A percentile compares a stretch with the other conserved stretches of the same genome.
phyloP scores from a whole-genome alignment of 35 echinoderm and acorn worm genomes.

The Hemicentrotus pulcherrimus region DNA sequence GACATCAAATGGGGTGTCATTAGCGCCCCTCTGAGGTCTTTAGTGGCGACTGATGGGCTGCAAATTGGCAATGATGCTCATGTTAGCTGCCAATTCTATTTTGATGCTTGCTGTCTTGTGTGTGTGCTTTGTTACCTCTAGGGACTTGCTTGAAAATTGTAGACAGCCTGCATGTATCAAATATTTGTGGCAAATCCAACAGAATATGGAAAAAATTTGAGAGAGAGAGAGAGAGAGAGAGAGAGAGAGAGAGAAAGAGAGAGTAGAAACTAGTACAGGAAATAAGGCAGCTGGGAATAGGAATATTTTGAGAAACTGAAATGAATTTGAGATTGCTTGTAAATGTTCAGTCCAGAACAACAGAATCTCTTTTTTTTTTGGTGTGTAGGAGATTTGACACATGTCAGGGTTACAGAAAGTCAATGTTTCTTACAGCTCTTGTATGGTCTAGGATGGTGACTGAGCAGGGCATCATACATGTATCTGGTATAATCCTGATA shows the following conservation, averaged over 20 bases:
- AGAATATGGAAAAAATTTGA: background rate
- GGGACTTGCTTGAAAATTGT: background rate
- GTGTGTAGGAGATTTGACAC: background rate
- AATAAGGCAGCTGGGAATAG: background rate
- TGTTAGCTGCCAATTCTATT: background rate
- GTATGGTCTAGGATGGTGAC: background rate
- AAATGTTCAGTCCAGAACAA: background rate
- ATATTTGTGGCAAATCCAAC: background rate
- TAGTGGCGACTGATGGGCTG: conserved; percentile 6
- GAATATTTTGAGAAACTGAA: background rate
- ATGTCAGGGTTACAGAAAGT: background rate
- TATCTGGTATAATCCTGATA: background rate
- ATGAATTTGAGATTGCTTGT: background rate
- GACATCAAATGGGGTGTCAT: conserved; percentile 29
- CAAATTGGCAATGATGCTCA: background rate
- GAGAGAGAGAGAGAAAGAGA: background rate
- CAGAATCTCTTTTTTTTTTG: background rate
- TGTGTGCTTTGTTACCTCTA: background rate
- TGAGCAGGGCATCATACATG: background rate
- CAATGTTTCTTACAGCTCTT: background rate
- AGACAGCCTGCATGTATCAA: background rate
- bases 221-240: background rate
- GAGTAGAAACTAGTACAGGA: background rate
- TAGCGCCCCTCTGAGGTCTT: conserved; percentile 26
- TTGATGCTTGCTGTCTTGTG: background rate